Evolutionary conservation across 2,888 invertebrate genomes (phyloP).

Genomic region (Synanthedon andrenaeformis): DNA sequence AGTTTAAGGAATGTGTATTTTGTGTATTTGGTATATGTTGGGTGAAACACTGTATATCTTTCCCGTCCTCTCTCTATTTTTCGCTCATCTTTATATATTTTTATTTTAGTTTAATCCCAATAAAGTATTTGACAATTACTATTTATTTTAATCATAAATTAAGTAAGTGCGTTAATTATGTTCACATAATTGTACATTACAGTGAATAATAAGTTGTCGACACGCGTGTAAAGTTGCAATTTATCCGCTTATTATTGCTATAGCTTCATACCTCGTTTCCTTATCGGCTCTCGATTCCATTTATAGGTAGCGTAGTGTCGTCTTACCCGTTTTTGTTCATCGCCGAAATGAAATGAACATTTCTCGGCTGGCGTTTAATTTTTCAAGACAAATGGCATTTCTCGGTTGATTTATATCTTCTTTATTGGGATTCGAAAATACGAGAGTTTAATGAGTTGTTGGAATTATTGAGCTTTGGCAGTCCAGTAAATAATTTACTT

Average conservation of each 20-base stretch:
- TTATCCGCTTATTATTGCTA: slow-evolving; percentile 12
- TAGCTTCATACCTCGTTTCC: slow-evolving; percentile 19
- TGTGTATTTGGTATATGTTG: too few species aligned
- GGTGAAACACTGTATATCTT: too few species aligned
- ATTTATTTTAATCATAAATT: too few species aligned
- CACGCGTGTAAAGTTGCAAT: slow-evolving; percentile 10
- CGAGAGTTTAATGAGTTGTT: slow-evolving; percentile 3
- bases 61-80: too few species aligned
- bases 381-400: slow-evolving; percentile 5
- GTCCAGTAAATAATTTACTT: too few species aligned
- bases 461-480: too few species aligned
- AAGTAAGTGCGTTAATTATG: too few species aligned
- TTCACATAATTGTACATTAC: too few species aligned
- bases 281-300: slow-evolving; percentile 22
- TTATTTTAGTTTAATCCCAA: too few species aligned
- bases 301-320: slow-evolving; percentile 22
- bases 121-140: too few species aligned
- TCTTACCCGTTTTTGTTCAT: slow-evolving; percentile 10
- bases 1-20: too few species aligned
- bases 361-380: slow-evolving; percentile 7
- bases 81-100: too few species aligned
- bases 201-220: background rate
- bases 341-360: slow-evolving; percentile 17
- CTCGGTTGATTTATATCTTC: slow-evolving; percentile 5
- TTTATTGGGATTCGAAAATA: slow-evolving; percentile 3